Base-by-base conservation (phyloP, 1,140 invertebrate genomes). In the Pomacea maculata region DNA sequence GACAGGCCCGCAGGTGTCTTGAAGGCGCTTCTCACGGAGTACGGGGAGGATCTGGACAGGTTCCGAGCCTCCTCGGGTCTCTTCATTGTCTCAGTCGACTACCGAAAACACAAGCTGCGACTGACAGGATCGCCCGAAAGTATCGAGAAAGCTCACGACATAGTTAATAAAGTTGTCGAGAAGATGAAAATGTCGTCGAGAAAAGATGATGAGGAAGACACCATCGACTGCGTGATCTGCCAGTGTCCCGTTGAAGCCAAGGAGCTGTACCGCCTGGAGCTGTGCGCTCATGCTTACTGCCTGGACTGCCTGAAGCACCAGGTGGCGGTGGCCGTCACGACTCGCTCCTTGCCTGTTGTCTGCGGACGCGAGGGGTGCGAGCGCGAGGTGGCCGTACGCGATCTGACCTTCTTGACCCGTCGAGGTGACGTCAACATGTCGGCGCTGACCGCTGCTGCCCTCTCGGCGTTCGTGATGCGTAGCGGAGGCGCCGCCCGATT, bases 201-300 rank as follows among this genome's bases (percentile, higher is more conserved):
- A 61, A 8, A 6, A 17, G 15, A 2, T 1, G 67, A 45, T 34
- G 64, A 80, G 15, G 76, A 71, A 19, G 76, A 75, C 12, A 34
- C 79, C n/a, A 85, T 86, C 25, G 87, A 88, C 17, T 90, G 89
- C 80, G 83, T 81, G 19, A 83, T 87, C 17, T 90, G 89, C 79
- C 76, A 87, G 54, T 85, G 81, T 75, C 83, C 86, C 25, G 79
- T 89, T 3, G 86, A 87, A 7, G 78, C 78, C 29, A 74, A 55
- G 14, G 85, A 87, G 9, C 71, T 89, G 54, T 87, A 86, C 65
- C 83, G 87, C 17, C 81, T 89, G 52, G 86, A 89, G 75, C 76
- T 65, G 5, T 90, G 89, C 84, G 89, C 88, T 1, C 89, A 90
- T 82, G 54, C 86, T 11, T 90, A 89, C 64, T 90, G 89, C 73